phyloP scores from a whole-genome alignment of 2,888 invertebrate species.

The Torymus tubicola region DNA sequence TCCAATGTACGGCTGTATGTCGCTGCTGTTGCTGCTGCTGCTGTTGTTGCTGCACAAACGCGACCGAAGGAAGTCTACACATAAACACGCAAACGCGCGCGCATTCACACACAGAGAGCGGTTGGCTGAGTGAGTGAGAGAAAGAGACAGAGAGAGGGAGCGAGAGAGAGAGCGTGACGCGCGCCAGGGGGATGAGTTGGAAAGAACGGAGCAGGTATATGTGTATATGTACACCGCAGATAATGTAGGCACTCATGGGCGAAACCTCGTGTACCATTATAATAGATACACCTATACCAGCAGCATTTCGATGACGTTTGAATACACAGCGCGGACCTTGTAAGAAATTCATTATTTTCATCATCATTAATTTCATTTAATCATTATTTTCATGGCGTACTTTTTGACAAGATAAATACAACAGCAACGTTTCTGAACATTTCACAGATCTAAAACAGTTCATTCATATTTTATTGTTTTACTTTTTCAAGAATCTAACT shows the following conservation, averaged over 20 bases:
- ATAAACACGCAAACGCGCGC: neutral
- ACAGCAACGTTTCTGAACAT: no score
- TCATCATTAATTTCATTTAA: no score
- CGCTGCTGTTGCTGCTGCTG: constrained; percentile 28
- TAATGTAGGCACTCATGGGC: constrained; percentile 4
- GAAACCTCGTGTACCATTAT: constrained; percentile 1
- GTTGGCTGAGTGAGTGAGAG: neutral
- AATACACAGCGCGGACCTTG: no score
- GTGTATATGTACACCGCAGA: no score
- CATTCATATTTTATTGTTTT: no score
- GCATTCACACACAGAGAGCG: neutral
- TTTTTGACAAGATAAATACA: no score
- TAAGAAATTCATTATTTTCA: no score
- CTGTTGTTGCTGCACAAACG: neutral
- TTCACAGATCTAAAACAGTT: no score
- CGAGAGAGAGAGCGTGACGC: neutral
- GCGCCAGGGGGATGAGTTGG: constrained; percentile 18
- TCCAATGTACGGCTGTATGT: constrained; percentile 51
- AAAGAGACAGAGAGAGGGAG: neutral
- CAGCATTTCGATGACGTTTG: no score
- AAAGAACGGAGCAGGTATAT: constrained; percentile 31
- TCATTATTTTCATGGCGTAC: no score
- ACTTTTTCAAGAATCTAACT: no score
- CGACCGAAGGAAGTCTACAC: constrained; percentile 8
- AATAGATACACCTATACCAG: constrained; percentile 5